phyloP scores from a whole-genome alignment of 2,797 vertebrate species.

The Darevskia nairensis region DNA sequence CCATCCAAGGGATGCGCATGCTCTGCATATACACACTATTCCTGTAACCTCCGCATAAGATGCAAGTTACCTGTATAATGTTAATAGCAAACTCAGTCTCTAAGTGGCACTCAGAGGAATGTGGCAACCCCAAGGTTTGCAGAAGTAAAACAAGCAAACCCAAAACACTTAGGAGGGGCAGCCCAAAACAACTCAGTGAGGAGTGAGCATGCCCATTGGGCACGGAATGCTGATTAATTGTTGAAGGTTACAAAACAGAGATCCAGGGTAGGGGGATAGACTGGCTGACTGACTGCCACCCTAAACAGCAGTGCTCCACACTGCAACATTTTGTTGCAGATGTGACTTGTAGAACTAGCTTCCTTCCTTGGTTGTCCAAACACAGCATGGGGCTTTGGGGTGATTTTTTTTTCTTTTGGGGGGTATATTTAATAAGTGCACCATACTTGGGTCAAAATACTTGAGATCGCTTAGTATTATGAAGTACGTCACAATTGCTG shows the following conservation, averaged over 20 bases:
- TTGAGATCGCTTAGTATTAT: neutral
- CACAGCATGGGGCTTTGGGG: neutral
- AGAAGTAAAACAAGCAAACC: neutral
- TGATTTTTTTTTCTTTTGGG: neutral
- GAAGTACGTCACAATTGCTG: neutral
- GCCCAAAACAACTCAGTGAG: neutral
- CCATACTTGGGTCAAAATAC: neutral
- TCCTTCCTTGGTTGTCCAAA: neutral
- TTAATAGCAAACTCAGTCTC: neutral
- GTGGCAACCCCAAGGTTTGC: neutral
- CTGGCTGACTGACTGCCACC: neutral
- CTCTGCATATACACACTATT: too few species aligned
- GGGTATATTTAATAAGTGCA: neutral
- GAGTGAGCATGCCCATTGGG: neutral
- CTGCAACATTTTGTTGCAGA: neutral
- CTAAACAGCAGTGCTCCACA: neutral
- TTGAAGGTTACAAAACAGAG: neutral
- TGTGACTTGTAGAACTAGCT: neutral
- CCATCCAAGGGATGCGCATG: too few species aligned
- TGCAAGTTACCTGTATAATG: neutral
- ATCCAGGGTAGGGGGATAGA: neutral
- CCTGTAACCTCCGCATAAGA: too few species aligned
- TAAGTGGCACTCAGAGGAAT: neutral
- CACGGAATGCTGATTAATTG: neutral
- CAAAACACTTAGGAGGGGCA: neutral